These are phyloP conservation scores for Pempheris klunzingeri DNA, from an alignment of 2,797 vertebrate species.

Conservation along the genomic window DNA sequence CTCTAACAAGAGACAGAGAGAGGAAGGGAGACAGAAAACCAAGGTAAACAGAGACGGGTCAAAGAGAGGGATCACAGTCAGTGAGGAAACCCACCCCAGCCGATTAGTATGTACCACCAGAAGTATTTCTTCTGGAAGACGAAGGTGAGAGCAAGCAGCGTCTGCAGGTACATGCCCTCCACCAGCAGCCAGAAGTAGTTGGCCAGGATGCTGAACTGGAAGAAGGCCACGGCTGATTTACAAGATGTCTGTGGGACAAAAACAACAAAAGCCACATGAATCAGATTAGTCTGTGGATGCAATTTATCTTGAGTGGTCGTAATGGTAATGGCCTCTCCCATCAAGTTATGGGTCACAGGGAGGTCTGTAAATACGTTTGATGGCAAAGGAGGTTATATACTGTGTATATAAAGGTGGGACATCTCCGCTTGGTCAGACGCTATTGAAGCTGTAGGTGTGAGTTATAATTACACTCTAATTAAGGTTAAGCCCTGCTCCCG, in stretches of 20 bases:
- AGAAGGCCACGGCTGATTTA: constrained; percentile 89
- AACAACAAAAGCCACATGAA: not conserved
- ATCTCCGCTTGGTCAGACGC: not conserved
- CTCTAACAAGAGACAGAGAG: constrained; percentile 1
- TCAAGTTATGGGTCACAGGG: not conserved
- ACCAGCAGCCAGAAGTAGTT: constrained; percentile 94
- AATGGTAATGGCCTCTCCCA: not conserved
- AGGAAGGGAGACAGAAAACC: not conserved
- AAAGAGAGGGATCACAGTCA: not conserved
- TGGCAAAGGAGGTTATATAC: not conserved
- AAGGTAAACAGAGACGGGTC: not conserved
- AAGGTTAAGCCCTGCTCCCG: not conserved
- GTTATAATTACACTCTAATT: constrained; percentile 10
- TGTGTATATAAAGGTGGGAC: not conserved
- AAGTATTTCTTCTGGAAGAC: constrained; percentile 91
- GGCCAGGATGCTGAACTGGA: constrained; percentile 91
- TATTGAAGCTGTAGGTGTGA: not conserved
- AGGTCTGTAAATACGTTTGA: not conserved
- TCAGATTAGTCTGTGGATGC: not conserved
- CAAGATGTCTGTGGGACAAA: constrained; percentile 81
- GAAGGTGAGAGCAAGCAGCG: constrained; percentile 89
- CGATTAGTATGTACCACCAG: constrained; percentile 91
- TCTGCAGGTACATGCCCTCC: constrained; percentile 93
- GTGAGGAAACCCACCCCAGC: constrained; percentile 87
- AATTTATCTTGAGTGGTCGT: not conserved